phyloP scores from a whole-genome alignment of 2,797 vertebrate genomes.

The Pseudopleuronectes americanus region DNA sequence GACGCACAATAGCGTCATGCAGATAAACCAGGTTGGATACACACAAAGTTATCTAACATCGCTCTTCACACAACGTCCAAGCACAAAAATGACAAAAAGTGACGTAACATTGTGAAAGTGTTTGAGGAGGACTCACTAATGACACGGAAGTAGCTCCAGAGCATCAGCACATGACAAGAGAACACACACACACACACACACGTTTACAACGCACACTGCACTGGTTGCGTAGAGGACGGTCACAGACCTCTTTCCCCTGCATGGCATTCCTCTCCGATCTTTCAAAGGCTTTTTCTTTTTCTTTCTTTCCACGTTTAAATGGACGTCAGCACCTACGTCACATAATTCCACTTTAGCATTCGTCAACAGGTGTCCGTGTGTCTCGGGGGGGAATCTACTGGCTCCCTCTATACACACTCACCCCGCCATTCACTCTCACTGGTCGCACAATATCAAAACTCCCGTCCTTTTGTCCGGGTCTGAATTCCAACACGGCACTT shows the following conservation, averaged over 20 bases:
- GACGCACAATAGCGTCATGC: no score
- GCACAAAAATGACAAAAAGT: no score
- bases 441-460: no score
- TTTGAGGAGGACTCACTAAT: no score
- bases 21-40: no score
- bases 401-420: background rate
- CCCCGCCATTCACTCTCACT: background rate
- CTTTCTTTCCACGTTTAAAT: conserved; percentile 11
- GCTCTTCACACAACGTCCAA: no score
- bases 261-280: background rate
- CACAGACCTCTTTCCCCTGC: background rate
- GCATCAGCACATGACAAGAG: no score
- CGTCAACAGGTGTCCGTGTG: conserved; percentile 23
- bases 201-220: no score
- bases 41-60: no score
- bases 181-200: no score
- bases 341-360: conserved; percentile 1
- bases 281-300: background rate
- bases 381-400: background rate
- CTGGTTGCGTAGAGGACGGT: background rate
- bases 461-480: conserved; percentile 29
- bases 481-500: conserved; percentile 16
- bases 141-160: no score
- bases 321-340: conserved; percentile 56
- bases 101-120: no score